Percentiles rank a stretch among this genome's conserved stretches.
Conservation (phyloP, 1,140 invertebrate species). For the Condylostylus longicornis region DNA sequence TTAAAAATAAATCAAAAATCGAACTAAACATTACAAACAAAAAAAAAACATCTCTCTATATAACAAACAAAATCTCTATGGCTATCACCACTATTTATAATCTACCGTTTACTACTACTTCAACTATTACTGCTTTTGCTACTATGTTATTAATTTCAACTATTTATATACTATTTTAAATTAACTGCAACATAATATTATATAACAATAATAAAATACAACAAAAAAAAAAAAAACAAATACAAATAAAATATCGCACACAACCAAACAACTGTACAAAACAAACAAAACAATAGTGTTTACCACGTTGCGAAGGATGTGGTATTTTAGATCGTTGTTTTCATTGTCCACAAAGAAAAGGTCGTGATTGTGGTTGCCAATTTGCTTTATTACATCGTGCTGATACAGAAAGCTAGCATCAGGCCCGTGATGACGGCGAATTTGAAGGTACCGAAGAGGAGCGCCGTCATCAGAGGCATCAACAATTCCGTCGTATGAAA, state of each 20-base stretch:
- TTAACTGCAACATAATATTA: too few relatives aligned
- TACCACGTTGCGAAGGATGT: conserved; percentile 48
- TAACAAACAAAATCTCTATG: too few relatives aligned
- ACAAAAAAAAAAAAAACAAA: too few relatives aligned
- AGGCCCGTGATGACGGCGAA: conserved; percentile 22
- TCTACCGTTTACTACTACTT: too few relatives aligned
- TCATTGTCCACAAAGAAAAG: conserved; percentile 57
- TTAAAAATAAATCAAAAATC: too few relatives aligned
- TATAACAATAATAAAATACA: too few relatives aligned
- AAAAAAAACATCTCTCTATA: too few relatives aligned
- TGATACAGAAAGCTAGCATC: conserved; percentile 43
- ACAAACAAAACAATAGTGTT: conserved; percentile 21
- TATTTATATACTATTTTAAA: too few relatives aligned
- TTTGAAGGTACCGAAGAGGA: conserved; percentile 16
- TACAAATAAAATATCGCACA: not conserved
- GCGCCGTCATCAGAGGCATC: conserved; percentile 16
- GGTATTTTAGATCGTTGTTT: conserved; percentile 71
- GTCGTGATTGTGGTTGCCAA: conserved; percentile 72
- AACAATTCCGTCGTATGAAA: conserved; percentile 3
- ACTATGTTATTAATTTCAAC: too few relatives aligned
- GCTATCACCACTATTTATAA: too few relatives aligned
- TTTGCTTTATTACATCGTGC: conserved; percentile 71
- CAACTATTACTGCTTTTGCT: too few relatives aligned
- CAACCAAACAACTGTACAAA: not conserved
- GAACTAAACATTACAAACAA: too few relatives aligned